A percentile compares a stretch with the other conserved stretches of the same genome.
phyloP scores from a whole-genome alignment of 92 coral and sea anemone genomes.

The Epizoanthus stellaris region DNA sequence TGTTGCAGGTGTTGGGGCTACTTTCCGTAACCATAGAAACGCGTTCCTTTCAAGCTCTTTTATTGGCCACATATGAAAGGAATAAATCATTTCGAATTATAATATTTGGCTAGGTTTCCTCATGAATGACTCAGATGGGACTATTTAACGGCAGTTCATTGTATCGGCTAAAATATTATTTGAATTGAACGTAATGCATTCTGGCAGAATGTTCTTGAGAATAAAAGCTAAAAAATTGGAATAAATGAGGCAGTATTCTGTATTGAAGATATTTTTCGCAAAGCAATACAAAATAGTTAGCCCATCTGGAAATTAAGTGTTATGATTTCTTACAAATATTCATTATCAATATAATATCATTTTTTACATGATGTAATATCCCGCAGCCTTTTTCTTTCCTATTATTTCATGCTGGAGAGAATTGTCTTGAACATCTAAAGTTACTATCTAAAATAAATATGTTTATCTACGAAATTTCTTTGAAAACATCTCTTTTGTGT shows the following conservation, averaged over 20 bases:
- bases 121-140: not conserved
- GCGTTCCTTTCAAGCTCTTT: slow-evolving; percentile 21
- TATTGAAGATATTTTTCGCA: too few relatives aligned
- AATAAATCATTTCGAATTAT: slow-evolving; percentile 3
- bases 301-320: too few relatives aligned
- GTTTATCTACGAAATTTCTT: not conserved
- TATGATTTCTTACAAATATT: too few relatives aligned
- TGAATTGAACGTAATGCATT: not conserved
- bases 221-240: too few relatives aligned
- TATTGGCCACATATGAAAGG: not conserved
- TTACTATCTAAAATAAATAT: not conserved
- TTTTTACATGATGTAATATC: too few relatives aligned
- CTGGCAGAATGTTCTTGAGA: not conserved
- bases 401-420: not conserved
- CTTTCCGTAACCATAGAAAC: slow-evolving; percentile 66
- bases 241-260: too few relatives aligned
- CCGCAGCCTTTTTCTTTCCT: not conserved
- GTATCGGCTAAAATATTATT: not conserved
- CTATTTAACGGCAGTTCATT: not conserved
- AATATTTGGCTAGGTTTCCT: slow-evolving; percentile 18
- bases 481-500: not conserved
- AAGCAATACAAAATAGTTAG: too few relatives aligned
- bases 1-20: slow-evolving; percentile 79
- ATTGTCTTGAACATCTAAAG: not conserved
- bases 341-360: too few relatives aligned